Conservation (phyloP, 2,888 invertebrate species). For the Lasius fuliginosus region DNA sequence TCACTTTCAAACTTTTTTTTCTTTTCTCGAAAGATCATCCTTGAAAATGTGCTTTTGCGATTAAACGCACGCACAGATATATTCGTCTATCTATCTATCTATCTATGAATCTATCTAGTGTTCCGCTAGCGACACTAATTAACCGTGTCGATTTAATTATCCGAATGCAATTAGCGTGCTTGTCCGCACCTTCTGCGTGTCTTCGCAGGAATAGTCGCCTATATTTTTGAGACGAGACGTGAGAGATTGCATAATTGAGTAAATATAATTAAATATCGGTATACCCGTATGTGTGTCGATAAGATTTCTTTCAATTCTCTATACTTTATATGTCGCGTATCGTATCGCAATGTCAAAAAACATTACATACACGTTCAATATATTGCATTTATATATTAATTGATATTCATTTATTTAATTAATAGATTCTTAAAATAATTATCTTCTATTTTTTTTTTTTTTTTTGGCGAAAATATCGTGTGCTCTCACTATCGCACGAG, state of each 20-base stretch:
- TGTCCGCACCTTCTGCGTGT: constrained; percentile 59
- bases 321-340: background rate
- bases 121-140: constrained; percentile 74
- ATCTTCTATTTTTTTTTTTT: background rate
- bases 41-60: constrained; percentile 31
- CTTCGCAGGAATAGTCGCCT: constrained; percentile 28
- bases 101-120: constrained; percentile 67
- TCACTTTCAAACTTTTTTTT: background rate
- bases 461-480: background rate
- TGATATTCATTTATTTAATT: background rate
- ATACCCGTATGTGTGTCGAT: constrained; percentile 40
- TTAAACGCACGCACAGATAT: constrained; percentile 63
- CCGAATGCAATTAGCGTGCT: constrained; percentile 62
- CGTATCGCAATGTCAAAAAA: constrained; percentile 7
- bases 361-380: background rate
- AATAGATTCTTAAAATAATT: constrained; percentile 23
- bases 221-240: constrained; percentile 30
- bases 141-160: constrained; percentile 68
- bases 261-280: constrained; percentile 24
- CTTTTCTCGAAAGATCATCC: background rate
- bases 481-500: background rate
- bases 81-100: constrained; percentile 73
- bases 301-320: constrained; percentile 30
- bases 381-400: background rate
- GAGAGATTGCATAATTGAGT: constrained; percentile 24